phyloP scores from a whole-genome alignment of 2,888 invertebrate genomes.

The Drosophila meridiana region DNA sequence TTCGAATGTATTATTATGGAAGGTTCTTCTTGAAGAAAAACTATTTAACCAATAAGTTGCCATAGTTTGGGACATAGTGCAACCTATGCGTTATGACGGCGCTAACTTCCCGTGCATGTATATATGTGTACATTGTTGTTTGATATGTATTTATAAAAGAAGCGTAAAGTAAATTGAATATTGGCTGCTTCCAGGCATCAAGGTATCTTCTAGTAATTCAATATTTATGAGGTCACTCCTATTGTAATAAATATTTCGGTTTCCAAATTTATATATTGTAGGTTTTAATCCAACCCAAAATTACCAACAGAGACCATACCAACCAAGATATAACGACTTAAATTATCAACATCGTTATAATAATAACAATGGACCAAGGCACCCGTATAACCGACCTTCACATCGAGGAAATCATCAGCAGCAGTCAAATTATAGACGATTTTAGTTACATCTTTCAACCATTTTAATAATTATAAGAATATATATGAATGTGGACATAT shows the following conservation, averaged over 20 bases:
- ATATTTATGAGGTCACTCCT: neutral
- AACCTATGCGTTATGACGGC: too few species aligned
- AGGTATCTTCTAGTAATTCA: neutral
- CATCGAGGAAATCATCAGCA: constrained; percentile 44
- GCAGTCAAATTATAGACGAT: constrained; percentile 49
- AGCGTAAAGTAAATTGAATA: too few species aligned
- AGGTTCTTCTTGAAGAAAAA: too few species aligned
- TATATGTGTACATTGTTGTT: too few species aligned
- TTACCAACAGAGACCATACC: constrained; percentile 41
- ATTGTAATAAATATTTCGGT: neutral
- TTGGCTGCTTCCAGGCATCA: too few species aligned
- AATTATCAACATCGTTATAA: constrained; percentile 35
- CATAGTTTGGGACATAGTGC: too few species aligned
- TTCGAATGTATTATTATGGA: too few species aligned
- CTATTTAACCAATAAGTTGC: too few species aligned
- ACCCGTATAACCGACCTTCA: constrained; percentile 30
- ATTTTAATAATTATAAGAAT: neutral
- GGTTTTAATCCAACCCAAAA: constrained; percentile 40
- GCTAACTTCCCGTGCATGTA: too few species aligned
- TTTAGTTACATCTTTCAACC: constrained; percentile 12
- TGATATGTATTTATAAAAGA: too few species aligned
- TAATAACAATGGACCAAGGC: constrained; percentile 35
- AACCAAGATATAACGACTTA: constrained; percentile 38
- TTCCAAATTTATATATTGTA: constrained; percentile 12
- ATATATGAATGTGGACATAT: neutral